phyloP scores from a whole-genome alignment of 2,888 invertebrate species.

The Oligia strigilis region DNA sequence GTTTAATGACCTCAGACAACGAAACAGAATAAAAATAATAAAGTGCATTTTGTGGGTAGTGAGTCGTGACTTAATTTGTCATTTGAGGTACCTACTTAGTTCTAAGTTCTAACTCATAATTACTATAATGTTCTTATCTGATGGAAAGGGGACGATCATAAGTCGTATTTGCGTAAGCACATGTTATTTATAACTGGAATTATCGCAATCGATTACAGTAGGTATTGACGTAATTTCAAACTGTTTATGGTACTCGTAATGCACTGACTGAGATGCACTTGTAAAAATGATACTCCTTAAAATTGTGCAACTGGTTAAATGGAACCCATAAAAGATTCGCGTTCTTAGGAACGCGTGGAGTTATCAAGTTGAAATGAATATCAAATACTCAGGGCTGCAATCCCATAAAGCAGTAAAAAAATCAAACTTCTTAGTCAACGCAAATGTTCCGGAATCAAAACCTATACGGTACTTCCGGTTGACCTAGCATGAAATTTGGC shows the following conservation, averaged over 20 bases:
- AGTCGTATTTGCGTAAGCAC: neutral
- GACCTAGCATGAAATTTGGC: too few species aligned
- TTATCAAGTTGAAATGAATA: too few species aligned
- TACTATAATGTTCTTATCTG: neutral
- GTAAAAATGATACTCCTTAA: neutral
- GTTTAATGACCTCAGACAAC: constrained; percentile 40
- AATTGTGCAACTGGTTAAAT: neutral
- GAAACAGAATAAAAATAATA: constrained; percentile 1
- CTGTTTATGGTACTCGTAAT: neutral
- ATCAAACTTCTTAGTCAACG: too few species aligned
- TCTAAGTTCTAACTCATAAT: neutral
- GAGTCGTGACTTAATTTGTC: neutral
- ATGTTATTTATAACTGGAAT: constrained; percentile 7
- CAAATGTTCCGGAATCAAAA: too few species aligned
- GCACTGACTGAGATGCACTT: neutral
- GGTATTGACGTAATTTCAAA: constrained; percentile 11
- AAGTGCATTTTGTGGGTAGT: constrained; percentile 8
- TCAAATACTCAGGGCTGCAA: too few species aligned
- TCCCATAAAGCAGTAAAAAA: too few species aligned
- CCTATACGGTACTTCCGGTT: too few species aligned
- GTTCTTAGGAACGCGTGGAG: too few species aligned
- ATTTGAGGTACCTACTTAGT: neutral
- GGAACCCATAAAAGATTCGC: too few species aligned
- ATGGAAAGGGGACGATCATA: constrained; percentile 1
- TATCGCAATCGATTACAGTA: neutral